Percentiles rank a stretch among this genome's conserved stretches.
Evolutionary conservation across 2,888 invertebrate genomes (phyloP).

Genomic region (Cephonodes hylas): DNA sequence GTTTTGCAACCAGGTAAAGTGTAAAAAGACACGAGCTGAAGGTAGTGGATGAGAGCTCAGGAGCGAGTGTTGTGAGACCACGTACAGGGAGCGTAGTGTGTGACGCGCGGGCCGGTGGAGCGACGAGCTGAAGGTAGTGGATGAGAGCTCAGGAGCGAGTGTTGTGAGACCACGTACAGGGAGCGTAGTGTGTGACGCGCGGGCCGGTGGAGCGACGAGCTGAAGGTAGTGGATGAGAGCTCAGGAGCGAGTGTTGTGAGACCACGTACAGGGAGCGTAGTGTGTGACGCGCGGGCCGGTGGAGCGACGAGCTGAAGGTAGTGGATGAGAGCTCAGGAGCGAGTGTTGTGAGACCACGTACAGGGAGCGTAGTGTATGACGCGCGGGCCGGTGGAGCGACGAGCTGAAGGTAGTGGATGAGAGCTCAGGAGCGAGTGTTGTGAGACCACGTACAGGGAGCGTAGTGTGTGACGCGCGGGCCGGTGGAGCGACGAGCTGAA

Average conservation of each 20-base stretch:
- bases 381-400: neutral
- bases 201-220: neutral
- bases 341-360: neutral
- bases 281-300: neutral
- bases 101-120: no score
- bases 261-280: neutral
- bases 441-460: neutral
- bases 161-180: neutral
- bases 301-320: neutral
- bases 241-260: neutral
- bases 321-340: neutral
- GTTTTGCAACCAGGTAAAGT: no score
- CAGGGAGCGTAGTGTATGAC: neutral
- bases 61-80: no score
- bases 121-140: no score
- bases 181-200: neutral
- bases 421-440: neutral
- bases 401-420: neutral
- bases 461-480: neutral
- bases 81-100: no score
- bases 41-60: neutral
- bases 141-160: neutral
- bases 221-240: constrained; percentile 1
- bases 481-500: neutral
- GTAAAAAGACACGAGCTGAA: neutral